Evolutionary conservation across 2,888 invertebrate genomes (phyloP).

Genomic region (Apotomis betuletana): DNA sequence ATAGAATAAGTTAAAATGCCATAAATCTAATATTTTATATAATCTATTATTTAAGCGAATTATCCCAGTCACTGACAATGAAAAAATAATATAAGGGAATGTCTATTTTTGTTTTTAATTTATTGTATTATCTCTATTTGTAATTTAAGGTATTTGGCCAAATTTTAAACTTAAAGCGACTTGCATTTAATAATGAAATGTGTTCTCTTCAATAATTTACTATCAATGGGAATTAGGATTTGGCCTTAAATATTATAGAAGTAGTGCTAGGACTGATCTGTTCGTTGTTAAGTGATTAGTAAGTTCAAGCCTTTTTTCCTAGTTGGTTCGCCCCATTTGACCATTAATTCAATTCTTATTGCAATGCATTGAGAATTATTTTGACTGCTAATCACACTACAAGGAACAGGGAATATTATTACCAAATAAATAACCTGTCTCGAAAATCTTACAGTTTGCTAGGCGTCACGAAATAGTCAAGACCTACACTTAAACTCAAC

Average conservation of each 20-base stretch:
- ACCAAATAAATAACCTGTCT: conserved; percentile 7
- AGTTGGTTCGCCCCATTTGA: not conserved
- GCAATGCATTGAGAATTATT: not conserved
- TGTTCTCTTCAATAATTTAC: conserved; percentile 17
- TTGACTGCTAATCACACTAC: not conserved
- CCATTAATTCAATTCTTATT: not conserved
- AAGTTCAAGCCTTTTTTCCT: not conserved
- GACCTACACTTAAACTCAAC: not conserved
- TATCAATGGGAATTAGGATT: conserved; percentile 11
- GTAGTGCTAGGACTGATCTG: not conserved
- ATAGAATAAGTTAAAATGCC: conserved; percentile 40
- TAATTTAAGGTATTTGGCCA: conserved; percentile 3
- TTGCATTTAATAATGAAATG: conserved; percentile 25
- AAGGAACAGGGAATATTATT: conserved; percentile 3
- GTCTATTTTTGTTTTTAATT: conserved; percentile 32
- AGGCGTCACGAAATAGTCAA: no score
- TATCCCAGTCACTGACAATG: conserved; percentile 19
- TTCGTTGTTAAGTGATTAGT: not conserved
- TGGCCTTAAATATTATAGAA: conserved; percentile 17
- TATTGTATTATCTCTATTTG: conserved; percentile 14
- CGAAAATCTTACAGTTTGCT: not conserved
- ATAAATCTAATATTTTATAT: conserved; percentile 34
- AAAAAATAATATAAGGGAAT: not conserved
- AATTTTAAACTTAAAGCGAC: not conserved
- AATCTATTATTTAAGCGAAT: conserved; percentile 17